These are phyloP conservation scores for Hapalemur alaotrensis DNA, from an alignment of 2,797 vertebrate species.

Conservation along the genomic window DNA sequence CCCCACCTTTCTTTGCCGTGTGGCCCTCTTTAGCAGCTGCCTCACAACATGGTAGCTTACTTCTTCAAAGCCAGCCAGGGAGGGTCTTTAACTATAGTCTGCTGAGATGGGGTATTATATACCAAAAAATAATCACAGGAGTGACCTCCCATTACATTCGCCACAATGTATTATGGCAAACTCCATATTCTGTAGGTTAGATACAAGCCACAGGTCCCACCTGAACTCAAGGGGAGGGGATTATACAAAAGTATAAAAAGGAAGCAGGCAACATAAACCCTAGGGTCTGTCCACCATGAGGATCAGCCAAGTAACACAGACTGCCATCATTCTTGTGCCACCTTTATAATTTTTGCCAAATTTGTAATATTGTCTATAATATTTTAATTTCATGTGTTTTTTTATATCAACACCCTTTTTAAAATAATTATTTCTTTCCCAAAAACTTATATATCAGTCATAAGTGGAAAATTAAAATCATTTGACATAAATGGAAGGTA, in stretches of 20 bases:
- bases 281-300: neutral
- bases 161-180: neutral
- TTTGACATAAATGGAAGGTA: neutral
- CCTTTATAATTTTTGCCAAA: neutral
- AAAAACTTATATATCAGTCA: neutral
- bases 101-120: neutral
- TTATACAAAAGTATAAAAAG: neutral
- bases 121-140: neutral
- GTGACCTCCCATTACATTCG: neutral
- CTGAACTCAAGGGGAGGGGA: neutral
- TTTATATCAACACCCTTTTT: neutral
- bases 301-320: neutral
- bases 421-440: neutral
- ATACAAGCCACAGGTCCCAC: neutral
- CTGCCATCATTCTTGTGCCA: neutral
- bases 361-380: neutral
- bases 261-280: neutral
- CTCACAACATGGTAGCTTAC: neutral
- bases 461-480: neutral
- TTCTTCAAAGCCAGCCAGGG: neutral
- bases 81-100: accelerated
- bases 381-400: neutral
- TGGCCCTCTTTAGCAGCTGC: neutral
- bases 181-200: neutral
- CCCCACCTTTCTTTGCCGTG: neutral